phyloP scores from a whole-genome alignment of 2,797 vertebrate species.

The Enoplosus armatus region DNA sequence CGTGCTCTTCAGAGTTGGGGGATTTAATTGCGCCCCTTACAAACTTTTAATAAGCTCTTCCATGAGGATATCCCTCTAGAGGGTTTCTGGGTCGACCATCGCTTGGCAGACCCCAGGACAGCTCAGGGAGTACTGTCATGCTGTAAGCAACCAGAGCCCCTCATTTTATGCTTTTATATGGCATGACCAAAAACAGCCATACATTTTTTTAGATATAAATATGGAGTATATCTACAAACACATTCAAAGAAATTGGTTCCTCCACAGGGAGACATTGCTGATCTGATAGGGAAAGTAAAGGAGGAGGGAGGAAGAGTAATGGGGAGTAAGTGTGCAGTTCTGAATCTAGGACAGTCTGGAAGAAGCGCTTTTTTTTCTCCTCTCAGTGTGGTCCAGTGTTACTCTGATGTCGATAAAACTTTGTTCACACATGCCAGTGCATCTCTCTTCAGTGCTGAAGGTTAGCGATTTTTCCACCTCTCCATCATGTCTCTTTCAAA shows the following conservation, averaged over 20 bases:
- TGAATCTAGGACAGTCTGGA: constrained; percentile 60
- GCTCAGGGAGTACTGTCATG: constrained; percentile 42
- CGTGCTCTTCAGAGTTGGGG: constrained; percentile 23
- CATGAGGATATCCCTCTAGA: constrained; percentile 40
- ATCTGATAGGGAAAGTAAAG: constrained; percentile 43
- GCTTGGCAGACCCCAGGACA: constrained; percentile 52
- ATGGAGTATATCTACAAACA: neutral
- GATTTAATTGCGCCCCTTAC: constrained; percentile 72
- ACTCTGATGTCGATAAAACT: constrained; percentile 52
- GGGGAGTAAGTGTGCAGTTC: constrained; percentile 42
- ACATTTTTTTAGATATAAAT: constrained; percentile 17
- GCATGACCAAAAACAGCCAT: constrained; percentile 5
- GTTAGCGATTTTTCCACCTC: constrained; percentile 36
- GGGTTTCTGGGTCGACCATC: constrained; percentile 30
- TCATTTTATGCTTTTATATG: constrained; percentile 45
- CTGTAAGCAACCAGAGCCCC: constrained; percentile 47
- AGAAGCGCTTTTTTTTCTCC: constrained; percentile 11
- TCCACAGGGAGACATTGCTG: constrained; percentile 33
- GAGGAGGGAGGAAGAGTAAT: constrained; percentile 43
- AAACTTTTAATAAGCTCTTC: constrained; percentile 69
- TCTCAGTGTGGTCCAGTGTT: constrained; percentile 51
- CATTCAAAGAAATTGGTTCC: constrained; percentile 1
- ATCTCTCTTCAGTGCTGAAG: constrained; percentile 30
- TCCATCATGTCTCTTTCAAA: constrained; percentile 29
- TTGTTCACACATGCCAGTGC: constrained; percentile 40